Conservation (phyloP, 2,888 invertebrate genomes). For the Gortyna flavago region DNA sequence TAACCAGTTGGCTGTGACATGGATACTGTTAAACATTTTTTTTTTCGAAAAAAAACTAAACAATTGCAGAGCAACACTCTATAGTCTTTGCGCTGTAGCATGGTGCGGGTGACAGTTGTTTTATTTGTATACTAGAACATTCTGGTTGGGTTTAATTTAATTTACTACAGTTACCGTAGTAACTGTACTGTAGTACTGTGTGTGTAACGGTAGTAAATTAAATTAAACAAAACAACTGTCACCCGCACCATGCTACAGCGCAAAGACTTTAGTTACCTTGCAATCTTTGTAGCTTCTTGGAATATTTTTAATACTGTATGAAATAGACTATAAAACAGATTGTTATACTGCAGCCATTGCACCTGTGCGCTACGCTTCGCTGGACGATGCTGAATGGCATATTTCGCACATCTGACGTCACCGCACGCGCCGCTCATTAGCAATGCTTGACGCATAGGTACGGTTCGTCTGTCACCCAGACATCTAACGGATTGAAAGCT, state of each 20-base stretch:
- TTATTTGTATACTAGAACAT: too few relatives aligned
- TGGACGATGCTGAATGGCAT: conserved; percentile 27
- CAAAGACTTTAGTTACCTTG: not conserved
- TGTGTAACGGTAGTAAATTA: too few relatives aligned
- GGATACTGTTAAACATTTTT: too few relatives aligned
- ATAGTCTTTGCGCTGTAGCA: too few relatives aligned
- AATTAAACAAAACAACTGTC: too few relatives aligned
- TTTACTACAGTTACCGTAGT: too few relatives aligned
- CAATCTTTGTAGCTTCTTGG: not conserved
- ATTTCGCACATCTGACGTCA: conserved; percentile 56
- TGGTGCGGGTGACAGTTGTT: too few relatives aligned
- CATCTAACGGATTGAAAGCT: conserved; percentile 43
- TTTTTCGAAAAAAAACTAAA: too few relatives aligned
- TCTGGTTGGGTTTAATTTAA: too few relatives aligned
- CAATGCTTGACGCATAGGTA: conserved; percentile 47
- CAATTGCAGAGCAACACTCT: not conserved
- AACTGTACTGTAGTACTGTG: too few relatives aligned
- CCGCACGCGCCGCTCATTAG: conserved; percentile 53
- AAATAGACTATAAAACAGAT: not conserved
- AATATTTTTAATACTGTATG: not conserved
- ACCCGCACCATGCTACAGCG: too few relatives aligned
- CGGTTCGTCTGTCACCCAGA: conserved; percentile 51
- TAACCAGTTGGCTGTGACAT: too few relatives aligned
- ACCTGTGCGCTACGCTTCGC: not conserved
- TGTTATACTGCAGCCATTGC: not conserved